phyloP scores from a whole-genome alignment of 2,888 invertebrate genomes.

The Drosophila lacicola region DNA sequence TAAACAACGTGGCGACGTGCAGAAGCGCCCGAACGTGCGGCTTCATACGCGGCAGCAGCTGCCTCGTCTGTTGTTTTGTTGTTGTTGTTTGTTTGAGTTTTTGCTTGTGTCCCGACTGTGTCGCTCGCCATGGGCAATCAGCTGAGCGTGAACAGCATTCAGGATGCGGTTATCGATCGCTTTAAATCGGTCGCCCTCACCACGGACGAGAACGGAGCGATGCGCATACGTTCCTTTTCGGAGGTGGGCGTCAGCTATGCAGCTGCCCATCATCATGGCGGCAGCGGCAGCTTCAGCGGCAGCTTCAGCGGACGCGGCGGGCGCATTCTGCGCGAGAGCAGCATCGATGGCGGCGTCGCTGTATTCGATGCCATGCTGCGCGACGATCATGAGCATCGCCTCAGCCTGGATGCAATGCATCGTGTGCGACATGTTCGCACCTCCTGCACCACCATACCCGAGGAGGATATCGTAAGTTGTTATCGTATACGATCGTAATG shows the following conservation, averaged over 20 bases:
- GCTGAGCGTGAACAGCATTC: slow-evolving; percentile 77
- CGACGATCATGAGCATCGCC: slow-evolving; percentile 78
- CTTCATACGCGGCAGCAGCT: slow-evolving; percentile 27
- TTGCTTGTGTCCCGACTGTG: slow-evolving; percentile 7
- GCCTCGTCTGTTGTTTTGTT: slow-evolving; percentile 9
- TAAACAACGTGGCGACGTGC: slow-evolving; percentile 75
- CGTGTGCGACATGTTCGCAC: slow-evolving; percentile 79
- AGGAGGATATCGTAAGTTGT: slow-evolving; percentile 81
- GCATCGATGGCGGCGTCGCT: slow-evolving; percentile 71
- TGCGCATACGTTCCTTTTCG: slow-evolving; percentile 82
- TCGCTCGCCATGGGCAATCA: slow-evolving; percentile 73
- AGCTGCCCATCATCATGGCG: slow-evolving; percentile 44
- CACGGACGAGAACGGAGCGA: slow-evolving; percentile 76
- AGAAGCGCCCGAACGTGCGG: slow-evolving; percentile 52
- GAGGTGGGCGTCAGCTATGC: slow-evolving; percentile 71
- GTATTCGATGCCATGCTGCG: slow-evolving; percentile 69
- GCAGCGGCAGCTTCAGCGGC: slow-evolving; percentile 44
- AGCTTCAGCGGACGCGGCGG: slow-evolving; percentile 69
- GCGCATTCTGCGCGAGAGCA: slow-evolving; percentile 67
- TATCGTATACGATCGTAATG: not conserved
- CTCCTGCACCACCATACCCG: slow-evolving; percentile 82
- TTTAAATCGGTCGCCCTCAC: slow-evolving; percentile 81
- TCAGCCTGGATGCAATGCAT: slow-evolving; percentile 77
- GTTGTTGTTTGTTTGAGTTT: slow-evolving; percentile 18
- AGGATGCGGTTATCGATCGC: slow-evolving; percentile 81